Base-by-base conservation (phyloP, 2,113 vertebrate species). In the Hemiscyllium ocellatum region DNA sequence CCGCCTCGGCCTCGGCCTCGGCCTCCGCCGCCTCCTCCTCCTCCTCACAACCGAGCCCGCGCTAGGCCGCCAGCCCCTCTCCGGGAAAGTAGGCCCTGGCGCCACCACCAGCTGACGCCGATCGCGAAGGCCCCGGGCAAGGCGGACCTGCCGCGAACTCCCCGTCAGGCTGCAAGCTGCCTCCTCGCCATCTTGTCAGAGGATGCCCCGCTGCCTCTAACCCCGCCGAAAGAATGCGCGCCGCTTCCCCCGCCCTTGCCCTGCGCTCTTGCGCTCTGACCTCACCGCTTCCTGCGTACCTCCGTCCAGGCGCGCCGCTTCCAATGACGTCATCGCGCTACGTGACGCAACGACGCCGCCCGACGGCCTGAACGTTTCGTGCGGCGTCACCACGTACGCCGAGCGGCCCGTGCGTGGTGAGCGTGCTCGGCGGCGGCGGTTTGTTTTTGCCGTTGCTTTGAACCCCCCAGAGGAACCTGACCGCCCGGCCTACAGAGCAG, bases 181-280 rank as follows among this genome's bases (percentile, higher is more conserved):
- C 96, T 97, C 96, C 97, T 97, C 98, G 99, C 99, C 99, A 99
- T 99, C 98, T 99, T 99, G 69, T 70, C 94, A 29, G 26, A 95
- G 24, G 26, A 70, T 52, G 4, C 90, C 33, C 61, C 47, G 12
- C 86, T 22, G 6, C 37, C 65, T n/a, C 65, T n/a, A n/a, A 33
- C 47, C 15, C 42, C 69, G 29, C 89, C 94, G 37, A 47, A 37
- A 70, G 68, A 72, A 95, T 95, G 94, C 94, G 94, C 94, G 68
- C 94, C 94, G 68, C 94, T 72, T 52, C 69, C 69, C 94, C 85
- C 5, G 0, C 24, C 0, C 86, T 61, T 65, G 69, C 87, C 76
- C 76, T 10, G 8, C 69, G 2, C 42, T 0, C 7, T 37, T 37
- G n/a, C 0, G 0, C 0, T 0, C 17, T 56, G 29, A 1, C 8